Percentiles rank a stretch among this genome's conserved stretches.
phyloP scores from a whole-genome alignment of 2,888 invertebrate species.

The Rambutsinella grinnellia region DNA sequence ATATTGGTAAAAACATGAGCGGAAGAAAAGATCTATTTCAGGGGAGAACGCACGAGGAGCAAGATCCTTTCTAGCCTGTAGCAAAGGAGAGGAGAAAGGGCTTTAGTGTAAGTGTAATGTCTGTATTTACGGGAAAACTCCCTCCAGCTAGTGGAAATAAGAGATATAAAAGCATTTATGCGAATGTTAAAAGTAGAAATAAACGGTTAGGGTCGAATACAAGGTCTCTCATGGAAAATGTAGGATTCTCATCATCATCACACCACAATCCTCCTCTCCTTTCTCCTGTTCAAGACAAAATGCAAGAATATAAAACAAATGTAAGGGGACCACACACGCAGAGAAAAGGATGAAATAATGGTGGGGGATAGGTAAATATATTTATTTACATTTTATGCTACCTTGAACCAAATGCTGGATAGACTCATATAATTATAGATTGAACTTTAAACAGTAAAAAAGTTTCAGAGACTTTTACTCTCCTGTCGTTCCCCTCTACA shows the following conservation, averaged over 20 bases:
- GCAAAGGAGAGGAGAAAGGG: background rate
- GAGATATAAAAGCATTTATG: background rate
- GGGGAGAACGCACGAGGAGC: background rate
- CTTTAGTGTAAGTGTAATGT: slow-evolving; percentile 24
- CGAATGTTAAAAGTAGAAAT: background rate
- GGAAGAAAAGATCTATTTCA: background rate
- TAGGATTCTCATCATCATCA: background rate
- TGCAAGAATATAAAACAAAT: background rate
- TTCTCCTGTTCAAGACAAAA: background rate
- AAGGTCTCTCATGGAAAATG: background rate
- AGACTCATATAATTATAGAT: too few species aligned
- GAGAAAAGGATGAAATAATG: too few species aligned
- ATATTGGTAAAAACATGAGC: background rate
- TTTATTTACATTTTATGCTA: too few species aligned
- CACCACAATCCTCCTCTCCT: background rate
- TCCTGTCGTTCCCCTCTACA: too few species aligned
- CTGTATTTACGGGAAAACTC: slow-evolving; percentile 29
- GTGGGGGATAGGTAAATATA: too few species aligned
- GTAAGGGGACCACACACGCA: too few species aligned
- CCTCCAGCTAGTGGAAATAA: slow-evolving; percentile 6
- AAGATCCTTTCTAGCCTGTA: background rate
- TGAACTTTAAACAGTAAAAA: too few species aligned
- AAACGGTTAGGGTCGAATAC: background rate
- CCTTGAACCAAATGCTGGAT: too few species aligned
- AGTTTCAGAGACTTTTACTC: too few species aligned